A percentile compares a stretch with the other conserved stretches of the same genome.
Evolutionary conservation across 1,140 invertebrate genomes (phyloP).

Genomic region (Phortica variegata): DNA sequence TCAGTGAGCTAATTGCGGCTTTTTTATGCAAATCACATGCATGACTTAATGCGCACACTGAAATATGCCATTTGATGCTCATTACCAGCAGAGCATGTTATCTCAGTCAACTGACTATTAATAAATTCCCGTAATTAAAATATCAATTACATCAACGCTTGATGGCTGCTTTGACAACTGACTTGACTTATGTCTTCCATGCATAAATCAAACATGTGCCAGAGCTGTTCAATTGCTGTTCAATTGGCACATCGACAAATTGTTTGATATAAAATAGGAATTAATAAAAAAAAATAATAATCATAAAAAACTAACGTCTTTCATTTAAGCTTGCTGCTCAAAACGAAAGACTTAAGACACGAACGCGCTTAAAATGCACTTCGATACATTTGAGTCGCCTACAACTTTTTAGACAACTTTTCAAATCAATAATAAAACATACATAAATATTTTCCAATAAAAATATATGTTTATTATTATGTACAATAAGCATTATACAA

Average conservation of each 20-base stretch:
- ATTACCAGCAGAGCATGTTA: constrained; percentile 10
- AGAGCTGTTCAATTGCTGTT: not conserved
- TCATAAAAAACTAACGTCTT: too few relatives aligned
- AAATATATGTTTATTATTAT: constrained; percentile 30
- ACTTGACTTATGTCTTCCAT: constrained; percentile 27
- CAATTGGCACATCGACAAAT: too few relatives aligned
- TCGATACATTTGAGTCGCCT: too few relatives aligned
- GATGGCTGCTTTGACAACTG: too few relatives aligned
- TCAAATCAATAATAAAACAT: constrained; percentile 12
- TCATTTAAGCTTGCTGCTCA: constrained; percentile 5
- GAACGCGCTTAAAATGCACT: constrained; percentile 38
- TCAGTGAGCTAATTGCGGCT: too few relatives aligned
- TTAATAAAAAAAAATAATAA: too few relatives aligned
- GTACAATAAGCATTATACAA: not conserved
- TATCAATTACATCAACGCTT: constrained; percentile 30
- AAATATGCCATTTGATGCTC: constrained; percentile 14
- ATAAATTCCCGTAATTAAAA: constrained; percentile 49
- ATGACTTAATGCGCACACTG: too few relatives aligned
- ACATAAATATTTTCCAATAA: constrained; percentile 19
- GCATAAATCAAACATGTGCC: constrained; percentile 27
- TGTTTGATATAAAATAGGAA: too few relatives aligned
- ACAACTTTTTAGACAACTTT: too few relatives aligned
- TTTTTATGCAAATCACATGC: constrained; percentile 32
- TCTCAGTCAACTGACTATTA: constrained; percentile 43
- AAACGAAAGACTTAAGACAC: constrained; percentile 52